phyloP scores from a whole-genome alignment of 2,888 invertebrate species.

The Papilio demoleus region DNA sequence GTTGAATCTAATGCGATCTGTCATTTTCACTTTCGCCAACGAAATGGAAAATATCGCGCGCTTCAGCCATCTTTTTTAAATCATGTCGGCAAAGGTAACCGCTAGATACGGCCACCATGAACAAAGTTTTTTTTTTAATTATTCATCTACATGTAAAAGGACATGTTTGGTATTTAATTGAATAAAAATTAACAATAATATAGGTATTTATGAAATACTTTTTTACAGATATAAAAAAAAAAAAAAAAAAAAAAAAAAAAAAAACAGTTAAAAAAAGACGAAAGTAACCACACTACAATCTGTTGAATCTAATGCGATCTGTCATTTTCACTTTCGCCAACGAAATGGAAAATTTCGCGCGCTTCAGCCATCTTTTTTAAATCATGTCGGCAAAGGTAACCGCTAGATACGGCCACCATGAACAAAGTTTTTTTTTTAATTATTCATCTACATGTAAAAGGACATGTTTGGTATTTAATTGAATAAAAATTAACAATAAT shows the following conservation, averaged over 20 bases:
- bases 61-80: slow-evolving; percentile 43
- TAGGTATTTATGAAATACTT: too few relatives aligned
- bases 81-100: slow-evolving; percentile 39
- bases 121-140: background rate
- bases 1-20: background rate
- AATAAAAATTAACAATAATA: too few relatives aligned
- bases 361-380: slow-evolving; percentile 44
- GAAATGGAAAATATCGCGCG: slow-evolving; percentile 54
- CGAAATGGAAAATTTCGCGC: slow-evolving; percentile 53
- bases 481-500: too few relatives aligned
- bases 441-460: too few relatives aligned
- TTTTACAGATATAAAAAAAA: too few relatives aligned
- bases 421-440: too few relatives aligned
- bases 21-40: slow-evolving; percentile 49
- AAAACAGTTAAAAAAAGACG: background rate
- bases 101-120: slow-evolving; percentile 12
- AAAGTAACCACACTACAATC: background rate
- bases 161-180: background rate
- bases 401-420: slow-evolving; percentile 26
- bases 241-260: too few relatives aligned
- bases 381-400: slow-evolving; percentile 40
- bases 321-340: slow-evolving; percentile 49
- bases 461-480: too few relatives aligned
- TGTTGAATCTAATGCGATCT: background rate
- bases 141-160: background rate